Evolutionary conservation across 2,797 vertebrate species (phyloP).

Genomic region (Diceros bicornis): DNA sequence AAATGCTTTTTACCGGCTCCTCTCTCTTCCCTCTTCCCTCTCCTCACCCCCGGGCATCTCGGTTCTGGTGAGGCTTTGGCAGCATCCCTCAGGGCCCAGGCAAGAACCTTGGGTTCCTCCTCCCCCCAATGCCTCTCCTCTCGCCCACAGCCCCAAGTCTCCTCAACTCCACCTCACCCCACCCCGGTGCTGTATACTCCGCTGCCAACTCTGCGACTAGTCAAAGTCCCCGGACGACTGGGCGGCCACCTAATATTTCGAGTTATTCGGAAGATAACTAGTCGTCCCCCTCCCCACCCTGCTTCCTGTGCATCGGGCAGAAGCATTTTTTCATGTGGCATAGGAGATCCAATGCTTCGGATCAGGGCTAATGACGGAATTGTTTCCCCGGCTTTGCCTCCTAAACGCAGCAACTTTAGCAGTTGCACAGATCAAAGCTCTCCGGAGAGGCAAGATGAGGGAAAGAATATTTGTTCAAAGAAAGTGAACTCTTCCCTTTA

Average conservation of each 20-base stretch:
- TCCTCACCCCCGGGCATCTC: neutral
- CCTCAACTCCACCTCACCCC: neutral
- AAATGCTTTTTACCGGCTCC: constrained; percentile 69
- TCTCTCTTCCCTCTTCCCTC: neutral
- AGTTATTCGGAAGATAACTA: constrained; percentile 86
- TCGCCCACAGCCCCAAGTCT: neutral
- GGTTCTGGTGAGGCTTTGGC: constrained; percentile 62
- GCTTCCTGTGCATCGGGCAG: constrained; percentile 65
- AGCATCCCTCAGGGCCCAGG: constrained; percentile 65
- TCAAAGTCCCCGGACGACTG: constrained; percentile 60
- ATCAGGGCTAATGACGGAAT: constrained; percentile 87
- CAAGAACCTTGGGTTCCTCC: constrained; percentile 44
- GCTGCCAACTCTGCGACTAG: constrained; percentile 56
- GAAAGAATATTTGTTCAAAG: constrained; percentile 89
- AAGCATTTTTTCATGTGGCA: constrained; percentile 76
- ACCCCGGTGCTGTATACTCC: neutral
- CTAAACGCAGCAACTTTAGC: constrained; percentile 88
- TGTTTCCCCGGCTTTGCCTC: constrained; percentile 86
- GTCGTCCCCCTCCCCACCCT: constrained; percentile 64
- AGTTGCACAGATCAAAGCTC: constrained; percentile 89
- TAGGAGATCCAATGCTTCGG: constrained; percentile 79
- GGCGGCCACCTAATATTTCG: constrained; percentile 71
- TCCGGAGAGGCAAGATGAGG: constrained; percentile 83
- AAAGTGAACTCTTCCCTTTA: constrained; percentile 90
- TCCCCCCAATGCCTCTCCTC: neutral